phyloP scores from a whole-genome alignment of 2,797 vertebrate genomes.

The Cuculus canorus region DNA sequence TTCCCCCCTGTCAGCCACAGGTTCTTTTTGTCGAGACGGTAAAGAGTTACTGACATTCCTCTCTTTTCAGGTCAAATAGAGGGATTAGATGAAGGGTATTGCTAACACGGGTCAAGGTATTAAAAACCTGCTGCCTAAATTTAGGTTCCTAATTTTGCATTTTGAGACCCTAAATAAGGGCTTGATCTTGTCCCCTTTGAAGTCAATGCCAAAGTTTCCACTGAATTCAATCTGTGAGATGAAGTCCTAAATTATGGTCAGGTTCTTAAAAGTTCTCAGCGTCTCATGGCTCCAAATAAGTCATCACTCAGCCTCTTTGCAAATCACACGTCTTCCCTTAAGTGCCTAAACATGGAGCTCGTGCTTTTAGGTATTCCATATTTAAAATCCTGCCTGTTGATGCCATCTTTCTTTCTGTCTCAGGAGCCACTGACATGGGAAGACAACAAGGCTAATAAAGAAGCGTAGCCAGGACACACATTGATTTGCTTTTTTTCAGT shows the following conservation, averaged over 20 bases:
- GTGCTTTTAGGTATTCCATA: neutral
- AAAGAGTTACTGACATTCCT: neutral
- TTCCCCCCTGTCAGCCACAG: neutral
- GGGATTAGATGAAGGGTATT: conserved; percentile 13
- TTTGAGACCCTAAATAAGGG: conserved; percentile 32
- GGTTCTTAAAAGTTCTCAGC: conserved; percentile 25
- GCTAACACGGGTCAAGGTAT: conserved; percentile 11
- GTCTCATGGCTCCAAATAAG: neutral
- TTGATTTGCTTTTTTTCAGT: neutral
- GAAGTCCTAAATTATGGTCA: conserved; percentile 28
- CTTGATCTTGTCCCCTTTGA: conserved; percentile 42
- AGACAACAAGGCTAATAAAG: neutral
- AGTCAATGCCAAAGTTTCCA: conserved; percentile 35
- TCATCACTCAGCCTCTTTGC: neutral
- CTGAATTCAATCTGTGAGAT: conserved; percentile 11
- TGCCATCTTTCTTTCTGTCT: neutral
- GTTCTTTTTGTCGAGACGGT: neutral
- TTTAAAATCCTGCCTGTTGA: conserved; percentile 45
- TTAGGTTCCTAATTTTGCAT: conserved; percentile 40
- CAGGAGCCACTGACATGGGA: neutral
- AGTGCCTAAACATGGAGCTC: neutral
- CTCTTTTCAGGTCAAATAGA: conserved; percentile 1
- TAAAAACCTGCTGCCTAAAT: conserved; percentile 32
- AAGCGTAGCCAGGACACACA: neutral
- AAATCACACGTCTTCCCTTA: conserved; percentile 4